Base-by-base conservation (phyloP, 2,888 invertebrate genomes). In the Netelia virgata region DNA sequence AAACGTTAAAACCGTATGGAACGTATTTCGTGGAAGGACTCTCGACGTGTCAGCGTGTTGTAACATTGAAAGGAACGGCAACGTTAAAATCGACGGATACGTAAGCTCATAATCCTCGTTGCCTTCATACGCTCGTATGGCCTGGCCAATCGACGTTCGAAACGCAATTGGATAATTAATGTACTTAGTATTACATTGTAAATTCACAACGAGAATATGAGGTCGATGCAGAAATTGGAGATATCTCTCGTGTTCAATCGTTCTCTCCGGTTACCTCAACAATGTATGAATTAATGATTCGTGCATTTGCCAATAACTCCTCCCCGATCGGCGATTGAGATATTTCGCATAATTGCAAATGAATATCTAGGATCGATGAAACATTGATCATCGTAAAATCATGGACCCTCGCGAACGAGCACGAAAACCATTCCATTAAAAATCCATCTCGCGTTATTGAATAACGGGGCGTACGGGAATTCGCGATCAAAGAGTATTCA, bases 251-350 rank as follows among this genome's bases (percentile, higher is more conserved):
- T 61, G 68, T 23, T 47, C 57, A 63, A 59, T 59, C 76, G 68
- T 50, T 59, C 18, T 47, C 55, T 23, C 9, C 43, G 57, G 23
- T 43, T 63, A 57, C 64, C 57, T 77, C 70, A 50, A 64, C 70
- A 61, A 55, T 50, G 73, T 64, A 18, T 78, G 59, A 78, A 83
- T 82, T 72, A 79, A 83, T 73, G 36, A 83, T 79, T 78, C 76
- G 41, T 43, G 16, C 53, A 74, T 70, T 69, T 55, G 43, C 63
- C 75, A 57, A 83, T 79, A 79, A 83, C 47, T 73, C 66, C 18
- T 18, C 9, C 20, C 36, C 66, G 23, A 23, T 61, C 47, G 20
- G 16, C 63, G 64, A 41, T 18, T 72, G 55, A 50, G 57, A 55
- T 64, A 73, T 80, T 73, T 73, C 18, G 6, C 36, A 43, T 61